Percentiles rank a stretch among this genome's conserved stretches.
phyloP scores from a whole-genome alignment of 2,888 invertebrate genomes.

The Eupithecia abbreviata region DNA sequence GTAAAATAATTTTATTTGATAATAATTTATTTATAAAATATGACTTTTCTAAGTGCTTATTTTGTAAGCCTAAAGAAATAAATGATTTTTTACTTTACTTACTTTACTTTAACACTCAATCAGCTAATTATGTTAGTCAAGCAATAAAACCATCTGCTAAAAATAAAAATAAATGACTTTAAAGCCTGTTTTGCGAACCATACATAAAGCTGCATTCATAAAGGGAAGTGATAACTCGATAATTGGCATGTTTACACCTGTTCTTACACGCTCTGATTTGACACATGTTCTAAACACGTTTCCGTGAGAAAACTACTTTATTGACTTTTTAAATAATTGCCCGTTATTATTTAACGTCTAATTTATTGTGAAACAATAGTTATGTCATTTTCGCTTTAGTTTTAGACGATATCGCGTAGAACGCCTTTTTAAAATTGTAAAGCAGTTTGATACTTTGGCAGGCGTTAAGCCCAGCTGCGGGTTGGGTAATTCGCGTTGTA shows the following conservation, averaged over 20 bases:
- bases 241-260: conserved; percentile 77
- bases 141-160: not conserved
- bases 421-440: not conserved
- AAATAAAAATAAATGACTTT: not conserved
- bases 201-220: conserved; percentile 33
- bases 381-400: not conserved
- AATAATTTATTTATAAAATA: too few species aligned
- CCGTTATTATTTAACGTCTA: not conserved
- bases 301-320: conserved; percentile 36
- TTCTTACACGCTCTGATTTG: conserved; percentile 43
- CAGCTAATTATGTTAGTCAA: not conserved
- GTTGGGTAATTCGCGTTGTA: not conserved
- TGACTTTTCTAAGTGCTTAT: too few species aligned
- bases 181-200: conserved; percentile 18
- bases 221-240: conserved; percentile 76
- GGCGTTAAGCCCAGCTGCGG: not conserved
- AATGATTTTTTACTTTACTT: too few species aligned
- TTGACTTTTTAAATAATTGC: conserved; percentile 39
- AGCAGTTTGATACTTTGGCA: not conserved
- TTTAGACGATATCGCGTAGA: not conserved
- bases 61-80: too few species aligned
- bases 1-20: too few species aligned
- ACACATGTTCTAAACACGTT: conserved; percentile 42
- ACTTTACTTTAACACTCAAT: too few species aligned
- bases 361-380: not conserved